Percentiles rank a stretch among this genome's conserved stretches.
phyloP scores from a whole-genome alignment of 1,140 invertebrate genomes.

The Zelostemma sp. region DNA sequence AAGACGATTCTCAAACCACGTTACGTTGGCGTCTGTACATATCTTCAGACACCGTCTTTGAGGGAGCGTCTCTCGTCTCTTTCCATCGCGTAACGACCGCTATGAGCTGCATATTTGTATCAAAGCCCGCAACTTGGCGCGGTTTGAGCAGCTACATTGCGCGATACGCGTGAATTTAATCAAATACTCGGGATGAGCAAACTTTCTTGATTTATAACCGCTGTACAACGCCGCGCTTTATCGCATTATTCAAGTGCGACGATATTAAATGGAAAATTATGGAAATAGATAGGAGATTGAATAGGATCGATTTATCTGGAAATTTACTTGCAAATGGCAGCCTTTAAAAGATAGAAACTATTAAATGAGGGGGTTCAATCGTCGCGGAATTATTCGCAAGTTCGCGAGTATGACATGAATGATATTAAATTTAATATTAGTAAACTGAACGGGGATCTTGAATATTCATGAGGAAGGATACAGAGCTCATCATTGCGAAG shows the following conservation, averaged over 20 bases:
- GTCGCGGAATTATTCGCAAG: too few species aligned
- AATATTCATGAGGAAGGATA: not conserved
- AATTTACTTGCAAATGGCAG: too few species aligned
- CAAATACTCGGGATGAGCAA: not conserved
- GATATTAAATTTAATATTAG: not conserved
- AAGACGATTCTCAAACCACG: constrained; percentile 2
- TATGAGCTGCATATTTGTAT: not conserved
- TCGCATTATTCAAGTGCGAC: too few species aligned
- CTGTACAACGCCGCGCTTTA: too few species aligned
- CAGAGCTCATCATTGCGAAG: not conserved
- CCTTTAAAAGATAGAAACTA: too few species aligned
- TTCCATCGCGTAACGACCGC: not conserved
- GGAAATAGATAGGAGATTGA: too few species aligned
- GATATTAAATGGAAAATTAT: too few species aligned
- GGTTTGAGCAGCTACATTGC: not conserved
- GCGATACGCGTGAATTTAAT: not conserved
- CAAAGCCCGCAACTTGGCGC: not conserved
- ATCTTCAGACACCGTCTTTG: constrained; percentile 1
- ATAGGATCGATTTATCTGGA: too few species aligned
- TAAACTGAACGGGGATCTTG: not conserved
- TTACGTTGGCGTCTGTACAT: not conserved
- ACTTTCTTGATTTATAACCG: not conserved
- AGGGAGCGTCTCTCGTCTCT: not conserved
- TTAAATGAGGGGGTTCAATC: too few species aligned
- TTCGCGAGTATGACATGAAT: not conserved